Conservation (phyloP, 2,797 vertebrate species). For the Jordanella pulchra region DNA sequence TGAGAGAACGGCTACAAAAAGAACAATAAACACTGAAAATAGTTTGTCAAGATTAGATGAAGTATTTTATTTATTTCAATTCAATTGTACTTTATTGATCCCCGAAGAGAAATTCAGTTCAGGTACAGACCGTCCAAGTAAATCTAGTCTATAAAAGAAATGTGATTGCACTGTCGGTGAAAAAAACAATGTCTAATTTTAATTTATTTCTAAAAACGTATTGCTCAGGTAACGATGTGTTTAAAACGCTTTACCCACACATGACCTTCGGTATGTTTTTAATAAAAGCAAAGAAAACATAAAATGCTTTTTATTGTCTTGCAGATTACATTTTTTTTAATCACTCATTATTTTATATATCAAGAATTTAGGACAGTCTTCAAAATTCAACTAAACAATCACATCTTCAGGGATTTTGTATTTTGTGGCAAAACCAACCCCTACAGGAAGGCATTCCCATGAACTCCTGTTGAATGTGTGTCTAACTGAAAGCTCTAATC, state of each 20-base stretch:
- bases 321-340: background rate
- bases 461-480: constrained; percentile 3
- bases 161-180: constrained; percentile 1
- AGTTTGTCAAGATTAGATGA: background rate
- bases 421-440: background rate
- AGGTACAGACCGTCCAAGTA: no score
- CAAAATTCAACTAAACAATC: background rate
- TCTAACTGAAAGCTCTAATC: constrained; percentile 4
- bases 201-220: background rate
- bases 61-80: background rate
- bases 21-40: constrained; percentile 25
- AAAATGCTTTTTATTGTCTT: background rate
- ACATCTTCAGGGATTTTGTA: background rate
- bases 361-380: background rate
- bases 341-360: background rate
- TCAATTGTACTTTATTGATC: no score
- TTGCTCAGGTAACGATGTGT: background rate
- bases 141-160: constrained; percentile 13
- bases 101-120: no score
- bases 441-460: background rate
- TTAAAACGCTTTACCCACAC: background rate
- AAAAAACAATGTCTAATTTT: background rate
- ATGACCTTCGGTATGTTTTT: background rate
- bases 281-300: constrained; percentile 3
- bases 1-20: constrained; percentile 77